Evolutionary conservation across 2,797 vertebrate genomes (phyloP).

Genomic region (Crocidura indochinensis): DNA sequence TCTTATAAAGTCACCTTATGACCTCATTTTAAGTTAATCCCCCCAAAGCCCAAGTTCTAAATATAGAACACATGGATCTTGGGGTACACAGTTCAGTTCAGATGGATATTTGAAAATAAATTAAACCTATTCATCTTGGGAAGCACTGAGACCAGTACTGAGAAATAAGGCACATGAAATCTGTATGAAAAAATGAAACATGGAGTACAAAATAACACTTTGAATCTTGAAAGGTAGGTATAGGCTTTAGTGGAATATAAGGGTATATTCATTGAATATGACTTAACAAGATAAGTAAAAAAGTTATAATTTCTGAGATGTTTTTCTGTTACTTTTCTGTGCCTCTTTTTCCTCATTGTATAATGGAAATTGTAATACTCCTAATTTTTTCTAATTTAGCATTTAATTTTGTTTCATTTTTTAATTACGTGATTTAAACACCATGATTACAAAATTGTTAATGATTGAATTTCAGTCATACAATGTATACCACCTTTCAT

Average conservation of each 20-base stretch:
- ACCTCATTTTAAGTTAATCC: background rate
- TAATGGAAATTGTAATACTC: constrained; percentile 7
- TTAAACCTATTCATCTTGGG: background rate
- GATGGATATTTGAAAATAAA: too few species aligned
- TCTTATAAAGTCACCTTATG: constrained; percentile 1
- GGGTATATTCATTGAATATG: background rate
- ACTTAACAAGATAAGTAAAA: background rate
- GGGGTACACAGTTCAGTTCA: background rate
- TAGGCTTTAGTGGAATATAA: background rate
- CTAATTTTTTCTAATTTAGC: too few species aligned
- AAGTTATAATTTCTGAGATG: background rate
- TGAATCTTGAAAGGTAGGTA: background rate
- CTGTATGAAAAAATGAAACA: background rate
- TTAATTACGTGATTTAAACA: too few species aligned
- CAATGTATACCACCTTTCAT: too few species aligned
- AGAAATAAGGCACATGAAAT: background rate
- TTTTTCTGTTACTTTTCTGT: background rate
- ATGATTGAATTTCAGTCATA: too few species aligned
- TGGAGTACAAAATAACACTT: background rate
- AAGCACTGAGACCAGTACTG: background rate
- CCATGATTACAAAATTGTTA: too few species aligned
- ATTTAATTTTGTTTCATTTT: too few species aligned
- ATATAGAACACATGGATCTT: background rate
- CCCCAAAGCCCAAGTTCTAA: background rate
- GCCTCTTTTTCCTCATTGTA: background rate